phyloP scores from a whole-genome alignment of 2,113 vertebrate genomes.

The Cariama cristata region DNA sequence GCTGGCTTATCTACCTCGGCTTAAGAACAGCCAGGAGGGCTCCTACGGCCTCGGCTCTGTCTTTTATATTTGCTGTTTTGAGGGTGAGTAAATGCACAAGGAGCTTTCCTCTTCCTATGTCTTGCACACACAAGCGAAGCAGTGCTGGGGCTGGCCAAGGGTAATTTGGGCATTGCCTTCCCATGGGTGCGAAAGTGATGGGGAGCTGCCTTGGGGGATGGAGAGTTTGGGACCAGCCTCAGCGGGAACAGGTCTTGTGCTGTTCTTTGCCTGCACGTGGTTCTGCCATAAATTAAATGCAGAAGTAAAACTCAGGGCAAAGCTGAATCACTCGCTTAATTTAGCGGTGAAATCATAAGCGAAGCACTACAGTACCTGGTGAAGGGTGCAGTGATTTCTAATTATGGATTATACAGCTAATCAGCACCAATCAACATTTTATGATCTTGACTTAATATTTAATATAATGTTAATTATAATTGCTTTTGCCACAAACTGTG shows the following conservation, averaged over 20 bases:
- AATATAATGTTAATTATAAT: slow-evolving; percentile 76
- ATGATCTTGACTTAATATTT: slow-evolving; percentile 77
- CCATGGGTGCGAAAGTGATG: rapidly evolving
- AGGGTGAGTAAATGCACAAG: not conserved
- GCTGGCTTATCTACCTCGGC: not conserved
- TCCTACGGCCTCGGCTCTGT: rapidly evolving
- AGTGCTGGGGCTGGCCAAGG: not conserved
- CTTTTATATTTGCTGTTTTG: rapidly evolving
- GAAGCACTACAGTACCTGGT: slow-evolving; percentile 51
- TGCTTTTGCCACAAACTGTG: slow-evolving; percentile 68
- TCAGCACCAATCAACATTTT: slow-evolving; percentile 74
- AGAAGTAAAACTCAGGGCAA: slow-evolving; percentile 19
- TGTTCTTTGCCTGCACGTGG: not conserved
- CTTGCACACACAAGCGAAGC: not conserved
- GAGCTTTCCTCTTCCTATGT: not conserved
- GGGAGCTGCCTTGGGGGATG: not conserved
- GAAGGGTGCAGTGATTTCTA: slow-evolving; percentile 70
- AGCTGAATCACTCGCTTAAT: slow-evolving; percentile 30
- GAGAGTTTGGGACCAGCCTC: not conserved
- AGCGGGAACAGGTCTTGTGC: not conserved
- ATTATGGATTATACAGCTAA: slow-evolving; percentile 74
- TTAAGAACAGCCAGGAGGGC: not conserved
- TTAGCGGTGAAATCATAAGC: slow-evolving; percentile 1
- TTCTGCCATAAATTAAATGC: slow-evolving; percentile 28
- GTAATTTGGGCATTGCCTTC: rapidly evolving